Conservation (phyloP, 1,140 invertebrate genomes). For the Macrotrachela quadricornifera region DNA sequence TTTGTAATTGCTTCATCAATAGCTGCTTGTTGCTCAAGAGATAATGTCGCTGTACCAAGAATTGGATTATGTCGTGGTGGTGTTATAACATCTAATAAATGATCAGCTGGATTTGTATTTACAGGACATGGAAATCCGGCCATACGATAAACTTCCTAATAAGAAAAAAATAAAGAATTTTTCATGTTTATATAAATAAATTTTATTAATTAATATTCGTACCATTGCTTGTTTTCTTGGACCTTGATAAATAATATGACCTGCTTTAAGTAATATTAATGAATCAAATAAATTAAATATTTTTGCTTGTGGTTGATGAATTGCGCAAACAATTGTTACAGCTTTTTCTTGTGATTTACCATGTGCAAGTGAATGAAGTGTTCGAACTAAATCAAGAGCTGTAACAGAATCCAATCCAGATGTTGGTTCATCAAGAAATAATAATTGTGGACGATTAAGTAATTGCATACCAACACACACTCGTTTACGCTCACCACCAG, state of each 20-base stretch:
- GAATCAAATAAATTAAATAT: slow-evolving; percentile 22
- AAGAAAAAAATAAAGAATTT: too few relatives aligned
- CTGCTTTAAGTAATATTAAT: slow-evolving; percentile 18
- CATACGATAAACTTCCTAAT: too few relatives aligned
- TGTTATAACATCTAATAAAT: too few relatives aligned
- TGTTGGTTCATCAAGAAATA: slow-evolving; percentile 25
- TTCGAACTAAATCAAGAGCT: slow-evolving; percentile 18
- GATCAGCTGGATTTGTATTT: slow-evolving; percentile 20
- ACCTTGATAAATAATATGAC: slow-evolving; percentile 17
- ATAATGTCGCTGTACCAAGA: too few relatives aligned
- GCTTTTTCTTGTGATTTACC: slow-evolving; percentile 9
- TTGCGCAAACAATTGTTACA: slow-evolving; percentile 17
- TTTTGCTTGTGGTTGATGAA: slow-evolving; percentile 23
- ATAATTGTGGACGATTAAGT: slow-evolving; percentile 12
- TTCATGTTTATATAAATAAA: too few relatives aligned
- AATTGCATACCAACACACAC: slow-evolving; percentile 23
- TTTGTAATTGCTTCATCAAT: too few relatives aligned
- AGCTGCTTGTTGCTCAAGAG: too few relatives aligned
- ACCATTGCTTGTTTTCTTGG: slow-evolving; percentile 13
- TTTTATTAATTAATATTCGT: too few relatives aligned
- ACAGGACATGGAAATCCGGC: slow-evolving; percentile 17
- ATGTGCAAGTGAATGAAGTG: slow-evolving; percentile 14
- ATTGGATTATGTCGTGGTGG: too few relatives aligned
- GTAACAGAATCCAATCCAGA: slow-evolving; percentile 23
- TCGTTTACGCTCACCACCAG: slow-evolving; percentile 20